Evolutionary conservation across 2,113 vertebrate species (phyloP).

Genomic region (Sardina pilchardus): DNA sequence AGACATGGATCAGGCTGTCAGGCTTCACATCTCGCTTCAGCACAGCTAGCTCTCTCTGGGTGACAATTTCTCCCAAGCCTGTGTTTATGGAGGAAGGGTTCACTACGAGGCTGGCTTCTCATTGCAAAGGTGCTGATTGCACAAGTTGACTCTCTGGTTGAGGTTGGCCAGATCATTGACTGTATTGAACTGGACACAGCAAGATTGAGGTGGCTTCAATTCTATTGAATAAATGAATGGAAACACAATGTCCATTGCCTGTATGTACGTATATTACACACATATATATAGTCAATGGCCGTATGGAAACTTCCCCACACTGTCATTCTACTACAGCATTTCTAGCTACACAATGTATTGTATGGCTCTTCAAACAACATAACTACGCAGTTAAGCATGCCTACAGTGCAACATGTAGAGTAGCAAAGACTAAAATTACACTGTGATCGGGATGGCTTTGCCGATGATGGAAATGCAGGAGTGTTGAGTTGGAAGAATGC

Average conservation of each 20-base stretch:
- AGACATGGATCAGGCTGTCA: background rate
- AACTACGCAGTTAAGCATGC: background rate
- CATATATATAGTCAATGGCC: too few relatives aligned
- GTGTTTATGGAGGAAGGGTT: background rate
- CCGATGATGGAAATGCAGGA: too few relatives aligned
- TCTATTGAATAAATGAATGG: too few relatives aligned
- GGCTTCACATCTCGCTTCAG: background rate
- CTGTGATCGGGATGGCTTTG: too few relatives aligned
- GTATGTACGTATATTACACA: too few relatives aligned
- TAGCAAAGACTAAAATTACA: too few relatives aligned
- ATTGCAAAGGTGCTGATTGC: background rate
- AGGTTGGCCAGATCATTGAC: background rate
- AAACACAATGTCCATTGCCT: too few relatives aligned
- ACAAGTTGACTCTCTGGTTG: background rate
- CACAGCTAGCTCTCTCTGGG: background rate
- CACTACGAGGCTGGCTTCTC: background rate
- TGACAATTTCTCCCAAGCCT: background rate
- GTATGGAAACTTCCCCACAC: background rate
- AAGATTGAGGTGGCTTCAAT: too few relatives aligned
- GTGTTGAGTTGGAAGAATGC: too few relatives aligned
- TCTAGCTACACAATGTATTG: background rate
- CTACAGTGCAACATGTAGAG: slow-evolving; percentile 24
- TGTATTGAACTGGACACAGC: too few relatives aligned
- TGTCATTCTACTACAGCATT: background rate
- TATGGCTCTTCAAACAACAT: background rate